Evolutionary conservation across 2,888 invertebrate species (phyloP).

Genomic region (Drosophila crucigera): DNA sequence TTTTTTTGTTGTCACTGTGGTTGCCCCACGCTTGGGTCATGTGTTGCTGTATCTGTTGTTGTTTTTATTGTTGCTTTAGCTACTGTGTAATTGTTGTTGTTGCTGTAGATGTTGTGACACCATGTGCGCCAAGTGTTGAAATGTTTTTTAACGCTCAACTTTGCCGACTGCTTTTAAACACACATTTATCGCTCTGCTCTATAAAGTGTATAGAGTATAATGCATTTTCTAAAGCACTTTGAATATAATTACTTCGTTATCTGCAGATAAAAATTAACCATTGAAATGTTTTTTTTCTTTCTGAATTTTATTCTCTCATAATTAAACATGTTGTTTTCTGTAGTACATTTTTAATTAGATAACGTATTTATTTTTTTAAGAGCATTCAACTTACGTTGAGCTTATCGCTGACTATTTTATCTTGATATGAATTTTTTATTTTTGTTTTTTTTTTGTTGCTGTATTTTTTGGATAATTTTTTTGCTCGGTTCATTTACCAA

Average conservation of each 20-base stretch:
- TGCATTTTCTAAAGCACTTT: not conserved
- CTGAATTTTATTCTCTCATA: not conserved
- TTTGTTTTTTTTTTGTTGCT: conserved; percentile 37
- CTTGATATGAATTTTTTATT: conserved; percentile 63
- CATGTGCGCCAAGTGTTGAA: conserved; percentile 80
- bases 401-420: conserved; percentile 6
- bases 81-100: conserved; percentile 30
- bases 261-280: not conserved
- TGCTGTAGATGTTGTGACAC: conserved; percentile 68
- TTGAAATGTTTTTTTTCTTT: not conserved
- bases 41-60: conserved; percentile 38
- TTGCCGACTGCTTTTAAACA: conserved; percentile 75
- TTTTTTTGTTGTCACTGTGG: conserved; percentile 50
- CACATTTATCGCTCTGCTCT: conserved; percentile 59
- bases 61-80: conserved; percentile 30
- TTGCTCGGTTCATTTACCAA: conserved; percentile 76
- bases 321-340: not conserved
- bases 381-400: conserved; percentile 15
- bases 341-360: not conserved
- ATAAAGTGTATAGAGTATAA: not conserved
- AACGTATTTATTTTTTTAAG: conserved; percentile 3
- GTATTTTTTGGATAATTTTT: conserved; percentile 66
- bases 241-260: not conserved
- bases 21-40: conserved; percentile 49
- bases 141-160: conserved; percentile 79